phyloP scores from a whole-genome alignment of 2,113 vertebrate species.

The Pyxicephalus adspersus region DNA sequence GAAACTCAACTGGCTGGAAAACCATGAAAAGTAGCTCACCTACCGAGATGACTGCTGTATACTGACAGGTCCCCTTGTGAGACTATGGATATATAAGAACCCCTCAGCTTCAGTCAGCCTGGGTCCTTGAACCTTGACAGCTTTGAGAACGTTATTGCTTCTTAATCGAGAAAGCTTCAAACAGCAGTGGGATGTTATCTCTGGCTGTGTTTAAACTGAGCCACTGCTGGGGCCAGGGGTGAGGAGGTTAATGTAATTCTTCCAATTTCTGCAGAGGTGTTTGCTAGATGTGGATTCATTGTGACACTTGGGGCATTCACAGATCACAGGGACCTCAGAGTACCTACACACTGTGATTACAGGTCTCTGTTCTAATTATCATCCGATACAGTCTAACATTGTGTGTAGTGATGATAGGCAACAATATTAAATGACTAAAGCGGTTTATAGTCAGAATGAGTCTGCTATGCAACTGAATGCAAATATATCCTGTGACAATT shows the following conservation, averaged over 20 bases:
- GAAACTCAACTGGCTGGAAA: no score
- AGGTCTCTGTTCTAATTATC: slow-evolving; percentile 4
- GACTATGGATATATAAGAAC: slow-evolving; percentile 1
- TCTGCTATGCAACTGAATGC: background rate
- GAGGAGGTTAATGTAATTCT: slow-evolving; percentile 53
- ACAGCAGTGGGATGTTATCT: slow-evolving; percentile 38
- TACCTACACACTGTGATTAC: background rate
- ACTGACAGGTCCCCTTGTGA: background rate
- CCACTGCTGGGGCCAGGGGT: slow-evolving; percentile 43
- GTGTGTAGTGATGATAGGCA: background rate
- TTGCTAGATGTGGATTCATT: slow-evolving; percentile 41
- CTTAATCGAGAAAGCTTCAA: slow-evolving; percentile 36
- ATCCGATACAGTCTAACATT: background rate
- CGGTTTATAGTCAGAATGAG: background rate
- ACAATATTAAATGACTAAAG: background rate
- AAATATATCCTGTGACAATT: background rate
- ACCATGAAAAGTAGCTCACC: no score
- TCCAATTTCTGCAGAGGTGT: slow-evolving; percentile 50
- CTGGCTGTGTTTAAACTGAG: slow-evolving; percentile 38
- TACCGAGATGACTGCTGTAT: no score
- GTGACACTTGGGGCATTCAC: slow-evolving; percentile 19
- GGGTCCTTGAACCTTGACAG: slow-evolving; percentile 46
- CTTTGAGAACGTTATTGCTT: slow-evolving; percentile 46
- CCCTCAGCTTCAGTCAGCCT: slow-evolving; percentile 8
- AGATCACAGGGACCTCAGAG: slow-evolving; percentile 6